Evolutionary conservation across 1,140 invertebrate genomes (phyloP).

Genomic region (Apis laboriosa): DNA sequence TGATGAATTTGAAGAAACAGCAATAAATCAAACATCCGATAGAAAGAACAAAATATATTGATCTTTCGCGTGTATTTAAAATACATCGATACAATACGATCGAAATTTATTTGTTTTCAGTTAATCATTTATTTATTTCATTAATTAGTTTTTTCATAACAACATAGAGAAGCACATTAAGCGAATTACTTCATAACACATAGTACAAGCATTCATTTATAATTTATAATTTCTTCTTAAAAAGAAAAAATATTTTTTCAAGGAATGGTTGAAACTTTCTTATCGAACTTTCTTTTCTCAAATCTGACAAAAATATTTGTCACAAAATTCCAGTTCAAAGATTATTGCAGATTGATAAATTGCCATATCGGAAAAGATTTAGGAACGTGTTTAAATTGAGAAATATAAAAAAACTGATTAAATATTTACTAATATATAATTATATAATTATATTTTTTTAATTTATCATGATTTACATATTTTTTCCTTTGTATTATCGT

Average conservation of each 20-base stretch:
- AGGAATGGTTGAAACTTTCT: background rate
- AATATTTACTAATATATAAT: background rate
- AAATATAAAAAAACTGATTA: background rate
- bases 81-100: background rate
- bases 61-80: background rate
- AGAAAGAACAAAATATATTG: background rate
- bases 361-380: background rate
- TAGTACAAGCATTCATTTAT: slow-evolving; percentile 25
- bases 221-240: background rate
- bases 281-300: background rate
- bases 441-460: background rate
- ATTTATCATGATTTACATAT: background rate
- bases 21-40: slow-evolving; percentile 44
- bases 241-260: slow-evolving; percentile 2
- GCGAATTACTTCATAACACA: background rate
- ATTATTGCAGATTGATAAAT: background rate
- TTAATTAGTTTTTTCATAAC: no score
- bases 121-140: background rate
- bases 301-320: background rate
- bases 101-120: background rate
- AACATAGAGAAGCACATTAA: background rate
- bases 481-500: background rate
- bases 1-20: background rate
- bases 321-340: background rate
- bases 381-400: background rate